Evolutionary conservation across 2,888 invertebrate species (phyloP), one percentile per base, ranked within the genome.

Genomic region (Xanthorhoe designata): DNA sequence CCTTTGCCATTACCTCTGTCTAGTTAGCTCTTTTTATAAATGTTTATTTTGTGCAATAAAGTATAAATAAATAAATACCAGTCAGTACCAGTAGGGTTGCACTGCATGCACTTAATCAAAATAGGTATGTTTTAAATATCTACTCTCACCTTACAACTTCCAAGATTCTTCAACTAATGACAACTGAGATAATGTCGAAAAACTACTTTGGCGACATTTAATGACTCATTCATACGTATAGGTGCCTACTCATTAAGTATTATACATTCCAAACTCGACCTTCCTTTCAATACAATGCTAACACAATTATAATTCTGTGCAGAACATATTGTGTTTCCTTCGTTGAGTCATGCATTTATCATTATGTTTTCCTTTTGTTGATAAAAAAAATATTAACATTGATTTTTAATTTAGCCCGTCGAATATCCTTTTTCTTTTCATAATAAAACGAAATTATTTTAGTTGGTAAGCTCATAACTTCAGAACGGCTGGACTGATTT

Each of bases 221-320:
- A 77, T 83, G 80, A 80, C 70, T 84, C 83, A 84, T 70, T 72
- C 73, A 71, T 71, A 74, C 75, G 71, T 78, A 78, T 73, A 78
- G 66, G 2, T 9, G 2, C 10, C 8, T 61, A 75, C n/a, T n/a
- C n/a, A n/a, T n/a, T n/a, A n/a, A n/a, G n/a, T 4, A 24, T 80
- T 80, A 74, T 66, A 72, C 81, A 85, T 83, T 83, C 83, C 64
- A 67, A 75, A 73, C 73, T 72, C 73, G 76, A 74, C 77, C 71
- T 75, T 71, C 78, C 77, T 85, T 81, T 81, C 78, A 85, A 84
- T 84, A 85, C 83, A 86, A 86, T 86, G 78, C 80, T 61, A 57
- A 64, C 9, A 51, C 52, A 47, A 64, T 70, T 87, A 83, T 74
- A 78, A 88, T 88, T 87, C 85, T 70, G 78, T 72, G 73, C 78